Percentiles rank a stretch among this genome's conserved stretches.
Evolutionary conservation across 23 tunicate species (phyloP).

Genomic region (Phallusia fumigata): DNA sequence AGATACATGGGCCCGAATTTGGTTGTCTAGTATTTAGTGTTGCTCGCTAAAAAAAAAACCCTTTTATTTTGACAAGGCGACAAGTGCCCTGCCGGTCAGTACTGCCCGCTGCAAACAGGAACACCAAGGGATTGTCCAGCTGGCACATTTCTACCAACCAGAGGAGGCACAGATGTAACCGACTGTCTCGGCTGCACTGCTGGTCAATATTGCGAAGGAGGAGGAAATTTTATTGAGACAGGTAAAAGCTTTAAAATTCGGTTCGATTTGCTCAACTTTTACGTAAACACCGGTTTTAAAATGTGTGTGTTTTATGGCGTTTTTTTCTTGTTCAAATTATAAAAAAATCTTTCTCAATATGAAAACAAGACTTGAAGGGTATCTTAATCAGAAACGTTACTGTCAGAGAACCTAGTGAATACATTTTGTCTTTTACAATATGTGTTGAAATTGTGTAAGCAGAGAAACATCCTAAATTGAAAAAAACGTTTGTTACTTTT

Average conservation of each 20-base stretch:
- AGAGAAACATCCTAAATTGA: neutral
- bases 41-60: no score
- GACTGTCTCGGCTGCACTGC: constrained; percentile 78
- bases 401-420: no score
- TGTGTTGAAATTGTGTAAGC: no score
- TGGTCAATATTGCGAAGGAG: constrained; percentile 56
- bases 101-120: constrained; percentile 49
- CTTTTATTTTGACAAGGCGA: constrained; percentile 41
- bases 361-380: no score
- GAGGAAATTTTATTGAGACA: constrained; percentile 10
- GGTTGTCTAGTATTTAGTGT: no score
- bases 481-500: neutral
- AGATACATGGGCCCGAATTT: no score
- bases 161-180: constrained; percentile 14
- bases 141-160: constrained; percentile 57
- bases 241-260: neutral
- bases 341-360: no score
- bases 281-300: neutral
- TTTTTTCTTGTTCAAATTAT: no score
- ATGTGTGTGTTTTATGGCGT: no score
- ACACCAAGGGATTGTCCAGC: constrained; percentile 59
- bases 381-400: no score
- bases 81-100: constrained; percentile 67
- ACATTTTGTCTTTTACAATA: no score
- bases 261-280: neutral